Evolutionary conservation across 2,797 vertebrate genomes (phyloP).

Genomic region (Microchirus variegatus): DNA sequence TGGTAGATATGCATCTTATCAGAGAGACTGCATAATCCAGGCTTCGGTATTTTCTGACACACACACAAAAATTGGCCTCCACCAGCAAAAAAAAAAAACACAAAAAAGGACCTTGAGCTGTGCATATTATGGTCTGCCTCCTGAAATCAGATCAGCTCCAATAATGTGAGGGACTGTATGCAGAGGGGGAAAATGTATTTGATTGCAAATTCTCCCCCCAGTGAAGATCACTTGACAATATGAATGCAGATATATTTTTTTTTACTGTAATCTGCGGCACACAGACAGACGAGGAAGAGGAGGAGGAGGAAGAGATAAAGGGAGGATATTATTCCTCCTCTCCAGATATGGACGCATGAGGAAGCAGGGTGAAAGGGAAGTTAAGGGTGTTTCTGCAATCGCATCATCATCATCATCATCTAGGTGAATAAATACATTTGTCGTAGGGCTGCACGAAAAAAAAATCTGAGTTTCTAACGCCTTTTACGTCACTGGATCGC

Average conservation of each 20-base stretch:
- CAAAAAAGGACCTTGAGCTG: conserved; percentile 2
- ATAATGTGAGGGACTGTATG: conserved; percentile 2
- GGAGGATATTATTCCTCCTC: too few relatives aligned
- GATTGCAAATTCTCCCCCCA: background rate
- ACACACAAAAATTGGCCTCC: conserved; percentile 14
- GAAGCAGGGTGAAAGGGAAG: too few relatives aligned
- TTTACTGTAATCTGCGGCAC: conserved; percentile 24
- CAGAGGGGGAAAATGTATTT: conserved; percentile 1
- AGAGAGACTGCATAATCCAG: background rate
- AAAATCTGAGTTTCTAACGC: too few relatives aligned
- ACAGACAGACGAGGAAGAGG: background rate
- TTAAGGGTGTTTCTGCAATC: too few relatives aligned
- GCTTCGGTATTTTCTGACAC: conserved; percentile 6
- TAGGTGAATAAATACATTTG: too few relatives aligned
- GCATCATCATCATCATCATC: too few relatives aligned
- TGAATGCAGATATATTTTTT: conserved; percentile 16
- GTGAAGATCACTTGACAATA: conserved; percentile 12
- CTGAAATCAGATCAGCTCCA: conserved; percentile 2
- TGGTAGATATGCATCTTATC: background rate
- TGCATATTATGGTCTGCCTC: background rate
- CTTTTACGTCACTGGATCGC: too few relatives aligned
- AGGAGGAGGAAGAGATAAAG: too few relatives aligned
- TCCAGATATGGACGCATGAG: too few relatives aligned
- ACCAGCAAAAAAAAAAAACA: conserved; percentile 6
- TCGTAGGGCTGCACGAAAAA: too few relatives aligned